Evolutionary conservation across 2,888 invertebrate species (phyloP), one percentile per base, ranked within the genome.

Genomic region (Melipona bicolor): DNA sequence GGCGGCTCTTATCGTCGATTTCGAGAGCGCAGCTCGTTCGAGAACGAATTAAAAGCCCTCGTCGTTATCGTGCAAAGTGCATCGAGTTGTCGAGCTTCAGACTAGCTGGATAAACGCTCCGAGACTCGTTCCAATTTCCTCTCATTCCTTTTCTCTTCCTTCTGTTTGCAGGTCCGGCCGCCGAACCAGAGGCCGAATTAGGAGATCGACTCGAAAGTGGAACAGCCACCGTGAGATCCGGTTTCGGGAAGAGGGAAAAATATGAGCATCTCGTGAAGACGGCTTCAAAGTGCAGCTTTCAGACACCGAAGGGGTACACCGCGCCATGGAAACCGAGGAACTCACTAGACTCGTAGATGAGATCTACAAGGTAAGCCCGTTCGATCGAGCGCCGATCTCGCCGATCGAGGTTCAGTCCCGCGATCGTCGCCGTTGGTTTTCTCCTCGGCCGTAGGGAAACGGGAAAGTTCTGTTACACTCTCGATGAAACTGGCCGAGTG

Each of bases 261-360:
- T 93, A 93, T 93, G 93, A 91, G 89, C 91, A 92, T 90, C 87
- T 91, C 90, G 92, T 92, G 91, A 93, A 93, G 91, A 88, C 89
- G 86, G 84, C 43, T 84, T 79, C n/a, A 70, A 86, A 88, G 84
- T 77, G 80, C 89, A 89, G 88, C 90, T 89, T 83, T 87, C 73
- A 88, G 86, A 84, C 85, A 89, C 82, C 86, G 84, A 82, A 87
- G 86, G 86, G 87, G 88, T 87, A 76, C 84, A 78, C 15, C 90
- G 11, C 80, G 91, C 89, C 90, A 96, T 97, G 97, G 98, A 98
- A 96, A 97, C 98, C 92, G 98, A 98, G 95, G 98, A 98, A 95
- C 97, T 98, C 91, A 98, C 97, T 94, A 98, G 97, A 95, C 97
- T 98, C 92, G 98, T 98, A 92, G 98, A 98, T 95, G 97, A 97